Conservation (phyloP, 2,797 vertebrate species). For the Sebastes variabilis region DNA sequence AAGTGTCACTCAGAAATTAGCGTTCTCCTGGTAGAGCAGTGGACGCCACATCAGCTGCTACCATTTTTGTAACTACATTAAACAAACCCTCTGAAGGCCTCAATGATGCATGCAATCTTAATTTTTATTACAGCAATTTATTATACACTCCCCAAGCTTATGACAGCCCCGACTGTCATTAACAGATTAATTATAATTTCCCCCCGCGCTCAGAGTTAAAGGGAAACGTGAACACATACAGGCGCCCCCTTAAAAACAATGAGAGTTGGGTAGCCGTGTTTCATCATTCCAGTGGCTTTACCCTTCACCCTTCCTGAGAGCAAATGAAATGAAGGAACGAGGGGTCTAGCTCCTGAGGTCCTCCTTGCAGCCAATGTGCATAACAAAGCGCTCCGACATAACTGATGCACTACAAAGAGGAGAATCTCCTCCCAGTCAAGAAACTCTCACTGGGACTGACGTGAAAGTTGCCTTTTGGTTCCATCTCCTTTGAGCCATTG, state of each 20-base stretch:
- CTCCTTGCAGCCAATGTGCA: conserved; percentile 59
- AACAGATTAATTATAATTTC: conserved; percentile 92
- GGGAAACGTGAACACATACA: conserved; percentile 75
- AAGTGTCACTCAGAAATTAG: conserved; percentile 84
- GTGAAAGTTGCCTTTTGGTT: conserved; percentile 49
- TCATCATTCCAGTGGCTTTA: conserved; percentile 70
- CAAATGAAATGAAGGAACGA: conserved; percentile 60
- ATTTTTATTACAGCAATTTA: conserved; percentile 93
- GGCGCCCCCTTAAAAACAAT: conserved; percentile 71
- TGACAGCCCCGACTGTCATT: conserved; percentile 91
- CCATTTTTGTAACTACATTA: conserved; percentile 91
- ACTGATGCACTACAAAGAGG: conserved; percentile 62
- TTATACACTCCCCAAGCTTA: conserved; percentile 86
- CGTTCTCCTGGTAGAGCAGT: conserved; percentile 81
- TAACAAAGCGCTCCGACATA: conserved; percentile 60
- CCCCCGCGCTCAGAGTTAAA: conserved; percentile 81
- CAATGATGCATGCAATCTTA: conserved; percentile 89
- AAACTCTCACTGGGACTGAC: conserved; percentile 50
- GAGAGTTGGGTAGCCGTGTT: conserved; percentile 66
- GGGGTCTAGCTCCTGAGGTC: conserved; percentile 53
- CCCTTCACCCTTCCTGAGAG: conserved; percentile 71
- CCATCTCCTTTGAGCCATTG: conserved; percentile 54
- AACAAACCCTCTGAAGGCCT: conserved; percentile 88
- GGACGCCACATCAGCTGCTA: conserved; percentile 84
- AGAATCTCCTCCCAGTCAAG: conserved; percentile 32